phyloP scores from a whole-genome alignment of 2,888 invertebrate species.

The Sphaerophoria taeniata region DNA sequence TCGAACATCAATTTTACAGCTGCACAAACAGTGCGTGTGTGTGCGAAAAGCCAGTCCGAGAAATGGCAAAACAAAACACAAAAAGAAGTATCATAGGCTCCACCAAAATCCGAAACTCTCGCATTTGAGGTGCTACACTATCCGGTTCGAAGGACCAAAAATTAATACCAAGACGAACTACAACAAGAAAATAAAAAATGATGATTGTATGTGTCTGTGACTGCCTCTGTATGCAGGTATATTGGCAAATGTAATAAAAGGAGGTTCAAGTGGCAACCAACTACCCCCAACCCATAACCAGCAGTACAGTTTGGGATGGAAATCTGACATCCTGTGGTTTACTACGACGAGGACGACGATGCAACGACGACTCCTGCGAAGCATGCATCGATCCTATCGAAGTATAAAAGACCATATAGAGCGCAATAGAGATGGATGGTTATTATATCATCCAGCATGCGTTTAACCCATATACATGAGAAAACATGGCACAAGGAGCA shows the following conservation, averaged over 20 bases:
- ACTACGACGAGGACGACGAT: background rate
- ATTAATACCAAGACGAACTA: background rate
- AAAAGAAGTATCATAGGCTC: slow-evolving; percentile 11
- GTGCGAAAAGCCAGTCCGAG: slow-evolving; percentile 17
- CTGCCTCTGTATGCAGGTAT: slow-evolving; percentile 12
- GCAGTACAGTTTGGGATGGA: slow-evolving; percentile 41
- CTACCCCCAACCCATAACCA: slow-evolving; percentile 15
- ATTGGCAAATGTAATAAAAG: slow-evolving; percentile 55
- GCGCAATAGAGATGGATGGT: slow-evolving; percentile 63
- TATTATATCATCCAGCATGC: slow-evolving; percentile 65
- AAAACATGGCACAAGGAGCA: slow-evolving; percentile 42
- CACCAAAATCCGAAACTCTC: slow-evolving; percentile 27
- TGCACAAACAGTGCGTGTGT: background rate
- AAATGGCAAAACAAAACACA: slow-evolving; percentile 19
- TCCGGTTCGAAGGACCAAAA: slow-evolving; percentile 52
- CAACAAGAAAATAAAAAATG: background rate
- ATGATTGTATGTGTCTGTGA: slow-evolving; percentile 19
- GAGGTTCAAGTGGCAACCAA: slow-evolving; percentile 60
- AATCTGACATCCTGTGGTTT: slow-evolving; percentile 66
- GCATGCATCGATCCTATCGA: slow-evolving; percentile 26
- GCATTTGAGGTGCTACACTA: slow-evolving; percentile 30
- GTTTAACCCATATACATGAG: slow-evolving; percentile 58
- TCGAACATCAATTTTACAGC: slow-evolving; percentile 3
- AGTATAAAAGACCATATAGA: slow-evolving; percentile 1
- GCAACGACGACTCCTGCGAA: slow-evolving; percentile 34